phyloP scores from a whole-genome alignment of 2,113 vertebrate genomes.

The Sylvicapra grimmia region DNA sequence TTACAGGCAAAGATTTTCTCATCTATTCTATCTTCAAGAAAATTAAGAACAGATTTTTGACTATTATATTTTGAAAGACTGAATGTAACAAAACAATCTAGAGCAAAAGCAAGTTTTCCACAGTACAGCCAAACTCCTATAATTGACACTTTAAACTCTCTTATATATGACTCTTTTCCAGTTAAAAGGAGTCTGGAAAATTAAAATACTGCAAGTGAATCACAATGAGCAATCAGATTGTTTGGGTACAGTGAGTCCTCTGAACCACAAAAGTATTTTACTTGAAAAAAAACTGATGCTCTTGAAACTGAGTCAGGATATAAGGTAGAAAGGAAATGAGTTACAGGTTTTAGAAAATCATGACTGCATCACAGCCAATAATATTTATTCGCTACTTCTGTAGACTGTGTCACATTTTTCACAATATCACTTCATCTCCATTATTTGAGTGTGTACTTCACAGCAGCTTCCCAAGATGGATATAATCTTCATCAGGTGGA shows the following conservation, averaged over 20 bases:
- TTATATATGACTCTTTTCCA: not conserved
- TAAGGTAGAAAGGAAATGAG: not conserved
- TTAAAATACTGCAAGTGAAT: not conserved
- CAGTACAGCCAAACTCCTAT: not conserved
- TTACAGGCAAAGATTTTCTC: not conserved
- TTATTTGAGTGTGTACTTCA: too few relatives aligned
- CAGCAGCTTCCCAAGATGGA: not conserved
- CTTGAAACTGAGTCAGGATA: not conserved
- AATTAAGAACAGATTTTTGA: not conserved
- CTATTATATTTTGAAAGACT: not conserved
- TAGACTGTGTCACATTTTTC: fast-evolving
- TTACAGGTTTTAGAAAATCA: not conserved
- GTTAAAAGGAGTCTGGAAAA: not conserved
- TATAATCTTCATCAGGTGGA: not conserved
- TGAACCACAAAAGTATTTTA: not conserved
- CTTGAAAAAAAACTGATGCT: not conserved
- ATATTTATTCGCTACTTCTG: fast-evolving
- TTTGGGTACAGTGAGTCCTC: not conserved
- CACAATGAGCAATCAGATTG: not conserved
- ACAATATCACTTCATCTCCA: fast-evolving
- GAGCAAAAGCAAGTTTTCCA: not conserved
- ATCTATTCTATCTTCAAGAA: not conserved
- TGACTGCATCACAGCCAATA: fast-evolving
- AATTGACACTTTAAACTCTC: not conserved
- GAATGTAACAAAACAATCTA: not conserved